Conservation (phyloP, 2,797 vertebrate genomes). For the Gymnopithys bicolor region DNA sequence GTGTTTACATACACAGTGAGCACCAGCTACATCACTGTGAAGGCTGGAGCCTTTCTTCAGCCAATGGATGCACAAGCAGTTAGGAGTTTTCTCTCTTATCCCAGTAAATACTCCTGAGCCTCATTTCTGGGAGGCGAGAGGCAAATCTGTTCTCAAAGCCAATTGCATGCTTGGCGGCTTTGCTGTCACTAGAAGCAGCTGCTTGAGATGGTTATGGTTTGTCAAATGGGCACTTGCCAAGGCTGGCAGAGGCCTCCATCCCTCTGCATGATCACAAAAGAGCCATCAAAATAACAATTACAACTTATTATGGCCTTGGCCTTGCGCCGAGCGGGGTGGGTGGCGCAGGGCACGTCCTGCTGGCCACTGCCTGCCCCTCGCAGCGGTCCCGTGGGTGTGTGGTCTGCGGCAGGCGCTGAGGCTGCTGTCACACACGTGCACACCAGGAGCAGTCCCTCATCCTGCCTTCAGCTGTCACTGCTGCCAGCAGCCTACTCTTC, state of each 20-base stretch:
- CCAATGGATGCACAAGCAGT: rapidly evolving
- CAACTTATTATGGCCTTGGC: background rate
- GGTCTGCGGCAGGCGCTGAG: rapidly evolving
- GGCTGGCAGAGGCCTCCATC: constrained; percentile 7
- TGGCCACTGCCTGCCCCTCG: background rate
- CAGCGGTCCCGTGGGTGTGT: rapidly evolving
- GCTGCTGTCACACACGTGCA: background rate
- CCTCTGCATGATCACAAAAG: background rate
- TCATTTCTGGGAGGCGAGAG: background rate
- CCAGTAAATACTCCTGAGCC: background rate
- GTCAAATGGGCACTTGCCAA: background rate
- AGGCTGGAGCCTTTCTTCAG: background rate
- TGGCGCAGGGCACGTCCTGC: background rate
- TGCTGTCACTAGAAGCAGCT: background rate
- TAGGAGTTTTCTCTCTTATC: background rate
- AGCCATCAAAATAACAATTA: background rate
- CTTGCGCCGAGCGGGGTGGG: rapidly evolving
- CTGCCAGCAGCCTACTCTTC: background rate
- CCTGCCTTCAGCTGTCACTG: background rate
- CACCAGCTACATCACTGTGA: background rate
- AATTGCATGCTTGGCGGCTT: background rate
- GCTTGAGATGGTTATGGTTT: background rate
- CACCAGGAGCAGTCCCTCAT: background rate
- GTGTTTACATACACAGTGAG: background rate
- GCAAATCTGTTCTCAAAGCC: background rate